Conservation (phyloP, 2,888 invertebrate genomes). For the Mellilla xanthometata region DNA sequence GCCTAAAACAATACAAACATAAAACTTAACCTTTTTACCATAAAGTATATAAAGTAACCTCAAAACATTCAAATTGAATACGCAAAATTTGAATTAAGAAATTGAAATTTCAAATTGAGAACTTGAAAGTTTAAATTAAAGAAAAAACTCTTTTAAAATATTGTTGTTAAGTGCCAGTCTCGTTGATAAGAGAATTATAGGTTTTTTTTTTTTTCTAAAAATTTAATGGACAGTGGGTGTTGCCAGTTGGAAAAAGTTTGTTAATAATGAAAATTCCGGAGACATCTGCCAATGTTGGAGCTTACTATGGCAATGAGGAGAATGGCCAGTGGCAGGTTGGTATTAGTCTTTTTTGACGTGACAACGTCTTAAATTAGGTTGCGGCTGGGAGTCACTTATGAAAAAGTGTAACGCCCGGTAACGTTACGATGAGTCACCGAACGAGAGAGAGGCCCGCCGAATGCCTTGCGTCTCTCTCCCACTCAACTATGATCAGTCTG, state of each 20-base stretch:
- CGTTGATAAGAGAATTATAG: slow-evolving; percentile 17
- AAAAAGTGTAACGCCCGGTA: too few species aligned
- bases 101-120: slow-evolving; percentile 25
- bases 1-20: slow-evolving; percentile 36
- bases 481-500: too few species aligned
- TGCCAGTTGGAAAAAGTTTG: slow-evolving; percentile 19
- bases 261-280: slow-evolving; percentile 76
- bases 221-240: slow-evolving; percentile 41
- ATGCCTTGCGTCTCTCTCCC: too few species aligned
- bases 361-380: too few species aligned
- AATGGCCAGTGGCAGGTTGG: slow-evolving; percentile 76
- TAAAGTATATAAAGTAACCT: neutral
- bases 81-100: neutral
- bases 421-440: too few species aligned
- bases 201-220: slow-evolving; percentile 26
- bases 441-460: too few species aligned
- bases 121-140: too few species aligned
- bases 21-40: neutral
- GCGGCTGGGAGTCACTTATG: too few species aligned
- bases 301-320: slow-evolving; percentile 73
- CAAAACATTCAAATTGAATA: neutral
- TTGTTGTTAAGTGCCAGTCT: slow-evolving; percentile 23
- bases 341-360: slow-evolving; percentile 14
- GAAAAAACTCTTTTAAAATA: neutral
- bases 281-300: slow-evolving; percentile 66